Evolutionary conservation across 2,797 vertebrate species (phyloP).

Genomic region (Petrocephalus schoutedeni): DNA sequence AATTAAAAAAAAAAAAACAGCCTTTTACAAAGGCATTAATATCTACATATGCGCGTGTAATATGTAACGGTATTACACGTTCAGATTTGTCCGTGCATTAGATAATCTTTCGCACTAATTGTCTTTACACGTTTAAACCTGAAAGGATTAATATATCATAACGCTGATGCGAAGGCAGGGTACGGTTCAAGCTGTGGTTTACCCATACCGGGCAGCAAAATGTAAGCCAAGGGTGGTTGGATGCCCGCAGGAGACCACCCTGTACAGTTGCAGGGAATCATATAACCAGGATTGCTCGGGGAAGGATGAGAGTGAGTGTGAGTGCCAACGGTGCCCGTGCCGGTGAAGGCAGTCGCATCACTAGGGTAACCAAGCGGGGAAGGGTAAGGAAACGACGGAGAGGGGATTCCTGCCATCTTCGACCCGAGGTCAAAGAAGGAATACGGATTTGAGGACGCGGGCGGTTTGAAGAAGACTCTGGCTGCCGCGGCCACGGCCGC

Average conservation of each 20-base stretch:
- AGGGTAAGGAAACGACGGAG: conserved; percentile 59
- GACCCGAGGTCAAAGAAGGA: conserved; percentile 70
- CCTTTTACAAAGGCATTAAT: conserved; percentile 63
- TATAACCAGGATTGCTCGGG: conserved; percentile 71
- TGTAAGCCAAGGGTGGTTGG: conserved; percentile 72
- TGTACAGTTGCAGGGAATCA: conserved; percentile 76
- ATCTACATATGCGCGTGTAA: conserved; percentile 67
- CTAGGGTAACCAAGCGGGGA: conserved; percentile 66
- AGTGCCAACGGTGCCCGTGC: conserved; percentile 49
- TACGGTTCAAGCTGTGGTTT: conserved; percentile 76
- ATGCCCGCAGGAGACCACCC: conserved; percentile 70
- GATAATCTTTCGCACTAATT: conserved; percentile 57
- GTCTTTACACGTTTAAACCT: conserved; percentile 48
- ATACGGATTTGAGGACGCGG: conserved; percentile 59
- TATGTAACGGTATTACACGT: conserved; percentile 69
- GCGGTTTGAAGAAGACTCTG: conserved; percentile 64
- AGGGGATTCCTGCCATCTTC: conserved; percentile 71
- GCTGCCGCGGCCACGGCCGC: conserved; percentile 65
- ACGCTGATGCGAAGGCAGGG: conserved; percentile 70
- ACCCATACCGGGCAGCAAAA: conserved; percentile 74
- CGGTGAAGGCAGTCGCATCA: conserved; percentile 61
- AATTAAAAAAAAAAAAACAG: conserved; percentile 43
- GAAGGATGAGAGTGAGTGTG: conserved; percentile 75
- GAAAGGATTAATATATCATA: conserved; percentile 57
- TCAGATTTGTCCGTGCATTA: conserved; percentile 66